A percentile compares a stretch with the other conserved stretches of the same genome.
phyloP scores from a whole-genome alignment of 2,113 vertebrate genomes.

The Eulemur rufifrons region DNA sequence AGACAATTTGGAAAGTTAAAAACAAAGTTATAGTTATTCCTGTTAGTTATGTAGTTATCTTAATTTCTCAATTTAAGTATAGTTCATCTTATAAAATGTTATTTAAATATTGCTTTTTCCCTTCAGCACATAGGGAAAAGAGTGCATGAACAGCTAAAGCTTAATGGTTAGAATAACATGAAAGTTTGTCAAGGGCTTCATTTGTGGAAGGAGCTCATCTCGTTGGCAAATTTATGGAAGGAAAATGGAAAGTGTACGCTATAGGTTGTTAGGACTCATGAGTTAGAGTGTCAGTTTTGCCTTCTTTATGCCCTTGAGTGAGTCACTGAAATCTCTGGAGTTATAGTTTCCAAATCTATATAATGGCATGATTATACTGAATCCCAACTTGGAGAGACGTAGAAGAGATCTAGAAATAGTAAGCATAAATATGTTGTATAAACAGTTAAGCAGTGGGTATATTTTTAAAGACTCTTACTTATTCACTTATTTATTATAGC shows the following conservation, averaged over 20 bases:
- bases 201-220: neutral
- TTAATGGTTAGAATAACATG: neutral
- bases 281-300: neutral
- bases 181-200: neutral
- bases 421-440: neutral
- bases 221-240: neutral
- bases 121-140: neutral
- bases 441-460: neutral
- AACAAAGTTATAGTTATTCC: neutral
- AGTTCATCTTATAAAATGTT: neutral
- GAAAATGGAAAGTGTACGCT: rapidly evolving
- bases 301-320: neutral
- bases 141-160: neutral
- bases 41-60: neutral
- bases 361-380: neutral
- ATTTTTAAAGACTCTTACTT: neutral
- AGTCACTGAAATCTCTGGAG: neutral
- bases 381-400: neutral
- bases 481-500: neutral
- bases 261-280: too few species aligned
- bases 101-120: neutral
- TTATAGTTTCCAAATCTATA: neutral
- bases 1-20: neutral
- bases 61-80: neutral
- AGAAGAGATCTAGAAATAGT: neutral